Percentiles rank a stretch among this genome's conserved stretches.
Evolutionary conservation across 92 coral and sea anemone species (phyloP).

Genomic region (Pocillopora meandrina): DNA sequence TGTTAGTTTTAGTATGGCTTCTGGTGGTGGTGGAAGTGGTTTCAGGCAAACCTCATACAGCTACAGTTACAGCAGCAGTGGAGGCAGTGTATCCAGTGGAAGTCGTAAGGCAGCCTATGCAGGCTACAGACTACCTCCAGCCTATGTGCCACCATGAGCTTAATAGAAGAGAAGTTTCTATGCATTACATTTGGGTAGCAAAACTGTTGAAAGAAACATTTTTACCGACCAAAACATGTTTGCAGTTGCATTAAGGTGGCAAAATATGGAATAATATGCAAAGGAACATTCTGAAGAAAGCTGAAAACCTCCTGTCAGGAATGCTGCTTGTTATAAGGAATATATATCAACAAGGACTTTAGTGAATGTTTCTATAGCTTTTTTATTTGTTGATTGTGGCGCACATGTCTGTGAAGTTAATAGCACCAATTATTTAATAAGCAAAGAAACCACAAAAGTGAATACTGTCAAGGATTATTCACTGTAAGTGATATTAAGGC

Average conservation of each 20-base stretch:
- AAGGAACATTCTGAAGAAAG: neutral
- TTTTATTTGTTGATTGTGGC: neutral
- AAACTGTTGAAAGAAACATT: neutral
- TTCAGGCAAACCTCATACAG: conserved; percentile 57
- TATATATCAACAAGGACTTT: neutral
- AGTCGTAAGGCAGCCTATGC: conserved; percentile 76
- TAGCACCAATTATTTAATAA: neutral
- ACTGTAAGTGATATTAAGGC: neutral
- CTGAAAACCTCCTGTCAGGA: neutral
- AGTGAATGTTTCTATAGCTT: neutral
- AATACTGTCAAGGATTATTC: neutral
- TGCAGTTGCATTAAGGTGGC: too few relatives aligned
- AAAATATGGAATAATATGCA: neutral
- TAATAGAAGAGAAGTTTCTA: neutral
- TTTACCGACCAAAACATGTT: neutral
- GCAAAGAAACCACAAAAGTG: neutral
- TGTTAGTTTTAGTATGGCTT: conserved; percentile 31
- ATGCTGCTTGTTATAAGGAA: neutral
- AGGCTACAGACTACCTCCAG: conserved; percentile 97
- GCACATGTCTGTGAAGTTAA: neutral
- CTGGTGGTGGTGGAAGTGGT: conserved; percentile 36
- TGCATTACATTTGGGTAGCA: neutral
- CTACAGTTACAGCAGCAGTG: conserved; percentile 66
- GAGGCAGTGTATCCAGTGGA: conserved; percentile 52
- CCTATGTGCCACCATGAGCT: conserved; percentile 93